Conservation (phyloP, 2,113 vertebrate genomes). For the Terrapene triunguis region DNA sequence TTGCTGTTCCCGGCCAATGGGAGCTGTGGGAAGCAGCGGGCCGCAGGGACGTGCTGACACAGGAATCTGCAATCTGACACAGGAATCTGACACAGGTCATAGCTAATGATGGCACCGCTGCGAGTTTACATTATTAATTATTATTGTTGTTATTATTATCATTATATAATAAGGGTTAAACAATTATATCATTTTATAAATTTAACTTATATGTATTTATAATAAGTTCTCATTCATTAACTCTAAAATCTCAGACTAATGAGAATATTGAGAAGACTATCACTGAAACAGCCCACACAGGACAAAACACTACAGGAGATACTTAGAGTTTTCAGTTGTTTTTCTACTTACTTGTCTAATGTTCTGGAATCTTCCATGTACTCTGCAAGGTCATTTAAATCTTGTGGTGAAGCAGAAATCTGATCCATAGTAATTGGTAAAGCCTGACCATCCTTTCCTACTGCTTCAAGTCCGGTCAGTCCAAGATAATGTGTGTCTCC, state of each 20-base stretch:
- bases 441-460: slow-evolving; percentile 88
- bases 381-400: slow-evolving; percentile 91
- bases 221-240: not conserved
- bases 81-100: slow-evolving; percentile 31
- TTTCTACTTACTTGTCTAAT: slow-evolving; percentile 88
- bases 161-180: not conserved
- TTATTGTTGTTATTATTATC: not conserved
- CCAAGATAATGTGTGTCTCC: slow-evolving; percentile 93
- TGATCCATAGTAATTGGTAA: slow-evolving; percentile 85
- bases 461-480: slow-evolving; percentile 93
- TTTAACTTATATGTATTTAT: not conserved
- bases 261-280: not conserved
- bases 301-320: not conserved
- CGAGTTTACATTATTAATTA: not conserved
- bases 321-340: not conserved
- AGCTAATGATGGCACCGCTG: not conserved
- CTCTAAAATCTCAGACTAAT: not conserved
- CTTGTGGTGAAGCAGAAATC: slow-evolving; percentile 88
- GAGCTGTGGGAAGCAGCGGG: too few relatives aligned
- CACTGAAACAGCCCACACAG: not conserved
- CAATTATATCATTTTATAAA: not conserved
- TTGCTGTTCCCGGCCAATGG: too few relatives aligned
- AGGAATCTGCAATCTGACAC: not conserved
- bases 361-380: slow-evolving; percentile 87
- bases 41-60: too few relatives aligned